These are phyloP conservation scores for Phlogophora meticulosa DNA, from an alignment of 2,888 invertebrate species.

Conservation along the genomic window DNA sequence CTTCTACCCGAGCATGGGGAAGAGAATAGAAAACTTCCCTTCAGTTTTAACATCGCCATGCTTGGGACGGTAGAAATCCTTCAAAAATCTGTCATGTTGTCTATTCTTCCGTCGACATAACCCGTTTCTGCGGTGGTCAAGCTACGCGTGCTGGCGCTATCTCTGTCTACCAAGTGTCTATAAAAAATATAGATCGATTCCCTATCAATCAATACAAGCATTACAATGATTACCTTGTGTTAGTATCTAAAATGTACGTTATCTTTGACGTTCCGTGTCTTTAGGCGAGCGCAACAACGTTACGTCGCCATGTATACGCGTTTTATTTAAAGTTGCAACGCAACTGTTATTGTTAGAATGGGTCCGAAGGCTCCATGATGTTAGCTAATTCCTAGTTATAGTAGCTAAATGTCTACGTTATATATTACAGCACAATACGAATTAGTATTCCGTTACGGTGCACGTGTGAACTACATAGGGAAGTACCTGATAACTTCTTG, in stretches of 20 bases:
- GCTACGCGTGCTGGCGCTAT: too few relatives aligned
- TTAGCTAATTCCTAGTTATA: slow-evolving; percentile 67
- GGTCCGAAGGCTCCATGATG: slow-evolving; percentile 61
- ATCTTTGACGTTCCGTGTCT: slow-evolving; percentile 40
- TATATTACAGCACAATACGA: slow-evolving; percentile 46
- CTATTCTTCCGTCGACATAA: too few relatives aligned
- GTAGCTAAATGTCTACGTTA: slow-evolving; percentile 61
- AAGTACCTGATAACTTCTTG: slow-evolving; percentile 37
- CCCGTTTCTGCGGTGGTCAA: too few relatives aligned
- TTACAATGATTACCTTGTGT: neutral
- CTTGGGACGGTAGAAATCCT: too few relatives aligned
- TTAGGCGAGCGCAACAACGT: slow-evolving; percentile 35
- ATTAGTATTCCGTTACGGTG: slow-evolving; percentile 51
- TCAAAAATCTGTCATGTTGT: too few relatives aligned
- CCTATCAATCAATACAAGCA: too few relatives aligned
- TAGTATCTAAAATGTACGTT: slow-evolving; percentile 22
- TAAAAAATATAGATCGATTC: too few relatives aligned
- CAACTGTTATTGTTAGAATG: slow-evolving; percentile 56
- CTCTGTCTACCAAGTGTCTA: too few relatives aligned
- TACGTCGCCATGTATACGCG: slow-evolving; percentile 56
- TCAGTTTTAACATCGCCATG: too few relatives aligned
- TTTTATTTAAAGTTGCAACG: slow-evolving; percentile 49
- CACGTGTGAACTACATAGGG: slow-evolving; percentile 30
- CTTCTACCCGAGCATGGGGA: too few relatives aligned
- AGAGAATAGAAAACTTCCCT: too few relatives aligned